A percentile compares a stretch with the other conserved stretches of the same genome.
phyloP scores from a whole-genome alignment of 1,140 invertebrate genomes.

The Ips nitidus region DNA sequence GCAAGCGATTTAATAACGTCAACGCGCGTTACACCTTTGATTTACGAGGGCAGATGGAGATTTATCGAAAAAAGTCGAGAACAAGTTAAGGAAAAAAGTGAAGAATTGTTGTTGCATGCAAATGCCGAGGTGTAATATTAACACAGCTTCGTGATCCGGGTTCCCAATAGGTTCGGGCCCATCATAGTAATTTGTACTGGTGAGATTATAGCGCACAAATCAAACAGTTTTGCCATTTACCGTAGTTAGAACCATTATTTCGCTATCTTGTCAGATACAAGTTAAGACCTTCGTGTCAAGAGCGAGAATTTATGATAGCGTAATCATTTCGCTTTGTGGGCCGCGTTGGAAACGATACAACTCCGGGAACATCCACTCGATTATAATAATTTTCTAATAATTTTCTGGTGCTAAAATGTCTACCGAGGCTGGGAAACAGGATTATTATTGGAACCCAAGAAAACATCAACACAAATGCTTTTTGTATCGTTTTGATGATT shows the following conservation, averaged over 20 bases:
- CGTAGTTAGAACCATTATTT: slow-evolving; percentile 28
- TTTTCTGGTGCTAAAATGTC: background rate
- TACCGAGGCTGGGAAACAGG: background rate
- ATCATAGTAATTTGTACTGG: slow-evolving; percentile 23
- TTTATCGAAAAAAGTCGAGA: background rate
- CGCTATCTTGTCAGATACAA: slow-evolving; percentile 33
- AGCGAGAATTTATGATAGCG: slow-evolving; percentile 29
- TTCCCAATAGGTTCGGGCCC: slow-evolving; percentile 9
- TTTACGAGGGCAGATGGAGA: background rate
- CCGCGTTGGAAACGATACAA: slow-evolving; percentile 22
- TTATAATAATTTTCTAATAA: slow-evolving; percentile 26
- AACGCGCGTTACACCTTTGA: slow-evolving; percentile 7
- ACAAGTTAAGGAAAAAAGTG: background rate
- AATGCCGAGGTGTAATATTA: background rate
- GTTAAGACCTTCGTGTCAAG: slow-evolving; percentile 32
- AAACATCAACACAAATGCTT: too few species aligned
- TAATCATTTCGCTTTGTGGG: slow-evolving; percentile 31
- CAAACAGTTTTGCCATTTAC: slow-evolving; percentile 29
- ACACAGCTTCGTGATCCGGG: slow-evolving; percentile 21
- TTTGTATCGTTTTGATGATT: too few species aligned
- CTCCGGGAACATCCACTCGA: slow-evolving; percentile 16
- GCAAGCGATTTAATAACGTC: background rate
- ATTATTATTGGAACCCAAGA: background rate
- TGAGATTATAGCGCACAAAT: slow-evolving; percentile 29
- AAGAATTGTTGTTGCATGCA: background rate